Evolutionary conservation across 1,140 invertebrate genomes (phyloP).

Genomic region (Brachionus sp.): DNA sequence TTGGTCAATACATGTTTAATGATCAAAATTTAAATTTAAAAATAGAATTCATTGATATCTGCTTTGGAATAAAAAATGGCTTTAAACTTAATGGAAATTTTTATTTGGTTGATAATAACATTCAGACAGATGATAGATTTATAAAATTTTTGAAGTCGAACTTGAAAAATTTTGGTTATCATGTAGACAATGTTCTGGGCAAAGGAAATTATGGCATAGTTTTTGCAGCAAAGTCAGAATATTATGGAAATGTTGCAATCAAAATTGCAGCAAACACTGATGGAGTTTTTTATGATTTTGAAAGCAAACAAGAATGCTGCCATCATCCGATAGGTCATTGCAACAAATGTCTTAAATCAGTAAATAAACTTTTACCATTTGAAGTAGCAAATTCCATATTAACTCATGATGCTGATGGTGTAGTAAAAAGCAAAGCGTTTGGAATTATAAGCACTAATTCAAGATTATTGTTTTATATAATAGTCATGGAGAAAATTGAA

Average conservation of each 20-base stretch:
- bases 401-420: background rate
- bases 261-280: constrained; percentile 22
- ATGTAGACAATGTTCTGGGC: background rate
- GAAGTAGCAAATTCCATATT: constrained; percentile 13
- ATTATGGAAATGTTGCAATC: constrained; percentile 37
- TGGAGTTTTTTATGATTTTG: background rate
- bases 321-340: background rate
- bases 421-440: constrained; percentile 25
- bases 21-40: background rate
- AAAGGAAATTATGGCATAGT: constrained; percentile 30
- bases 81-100: background rate
- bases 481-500: constrained; percentile 26
- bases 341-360: background rate
- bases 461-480: background rate
- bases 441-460: background rate
- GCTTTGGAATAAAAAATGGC: background rate
- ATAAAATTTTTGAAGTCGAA: background rate
- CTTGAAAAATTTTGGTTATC: background rate
- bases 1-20: background rate
- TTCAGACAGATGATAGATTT: background rate
- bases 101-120: background rate
- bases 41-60: constrained; percentile 31
- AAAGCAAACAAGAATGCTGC: constrained; percentile 25
- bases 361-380: constrained; percentile 11
- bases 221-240: constrained; percentile 5